These are phyloP conservation scores for Colletes gigas DNA, from an alignment of 1,140 invertebrate species.

Conservation along the genomic window DNA sequence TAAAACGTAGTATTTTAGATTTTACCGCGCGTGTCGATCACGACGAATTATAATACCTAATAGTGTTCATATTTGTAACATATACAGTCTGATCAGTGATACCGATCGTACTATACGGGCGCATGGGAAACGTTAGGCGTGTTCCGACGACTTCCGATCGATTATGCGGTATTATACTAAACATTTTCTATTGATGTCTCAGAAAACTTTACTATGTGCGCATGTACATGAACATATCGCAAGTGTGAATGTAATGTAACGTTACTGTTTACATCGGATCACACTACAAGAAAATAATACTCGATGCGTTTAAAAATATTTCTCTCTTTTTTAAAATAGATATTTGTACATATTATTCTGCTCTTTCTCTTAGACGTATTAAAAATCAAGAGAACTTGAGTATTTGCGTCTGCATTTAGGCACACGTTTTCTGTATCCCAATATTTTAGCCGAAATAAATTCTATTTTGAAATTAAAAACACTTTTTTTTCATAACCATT, in stretches of 20 bases:
- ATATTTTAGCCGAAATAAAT: constrained; percentile 16
- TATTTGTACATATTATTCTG: too few relatives aligned
- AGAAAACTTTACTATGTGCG: too few relatives aligned
- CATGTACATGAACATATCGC: too few relatives aligned
- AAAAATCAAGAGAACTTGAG: neutral
- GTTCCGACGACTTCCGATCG: too few relatives aligned
- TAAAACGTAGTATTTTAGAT: constrained; percentile 55
- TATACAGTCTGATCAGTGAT: too few relatives aligned
- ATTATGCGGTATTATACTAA: too few relatives aligned
- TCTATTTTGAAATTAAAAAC: neutral
- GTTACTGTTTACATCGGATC: neutral
- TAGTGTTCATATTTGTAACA: too few relatives aligned
- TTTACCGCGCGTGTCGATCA: constrained; percentile 21
- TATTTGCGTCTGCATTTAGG: neutral
- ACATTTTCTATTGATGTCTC: too few relatives aligned
- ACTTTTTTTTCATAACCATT: neutral
- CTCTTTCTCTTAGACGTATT: neutral
- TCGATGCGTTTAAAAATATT: neutral
- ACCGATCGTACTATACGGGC: too few relatives aligned
- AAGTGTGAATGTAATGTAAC: neutral
- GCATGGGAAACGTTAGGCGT: too few relatives aligned
- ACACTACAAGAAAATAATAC: constrained; percentile 2
- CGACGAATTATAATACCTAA: constrained; percentile 42
- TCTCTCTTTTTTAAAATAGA: neutral
- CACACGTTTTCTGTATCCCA: neutral